phyloP scores from a whole-genome alignment of 2,113 vertebrate genomes.

The Thalassoma bifasciatum region DNA sequence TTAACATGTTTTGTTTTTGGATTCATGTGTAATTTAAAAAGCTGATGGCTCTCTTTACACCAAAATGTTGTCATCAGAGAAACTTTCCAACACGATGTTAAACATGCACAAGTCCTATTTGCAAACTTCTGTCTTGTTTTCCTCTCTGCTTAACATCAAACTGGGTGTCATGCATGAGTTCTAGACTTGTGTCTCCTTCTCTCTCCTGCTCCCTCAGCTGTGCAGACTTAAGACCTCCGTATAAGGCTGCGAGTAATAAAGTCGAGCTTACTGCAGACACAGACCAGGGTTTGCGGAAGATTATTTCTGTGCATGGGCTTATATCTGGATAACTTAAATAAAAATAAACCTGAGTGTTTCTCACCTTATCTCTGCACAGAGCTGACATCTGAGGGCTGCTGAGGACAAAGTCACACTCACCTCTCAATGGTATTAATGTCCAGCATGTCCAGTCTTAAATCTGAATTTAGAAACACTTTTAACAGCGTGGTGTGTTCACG shows the following conservation, averaged over 20 bases:
- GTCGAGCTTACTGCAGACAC: not conserved
- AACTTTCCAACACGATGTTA: no score
- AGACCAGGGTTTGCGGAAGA: not conserved
- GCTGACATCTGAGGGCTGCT: not conserved
- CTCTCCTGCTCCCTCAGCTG: conserved; percentile 29
- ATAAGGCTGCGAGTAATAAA: conserved; percentile 42
- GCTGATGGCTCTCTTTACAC: no score
- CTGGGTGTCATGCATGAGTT: conserved; percentile 23
- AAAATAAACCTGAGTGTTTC: no score
- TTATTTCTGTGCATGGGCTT: not conserved
- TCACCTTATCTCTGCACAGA: not conserved
- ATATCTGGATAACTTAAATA: not conserved
- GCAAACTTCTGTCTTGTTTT: no score
- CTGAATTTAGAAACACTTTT: conserved; percentile 9
- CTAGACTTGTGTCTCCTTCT: conserved; percentile 56
- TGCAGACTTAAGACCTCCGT: conserved; percentile 33
- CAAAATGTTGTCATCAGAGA: no score
- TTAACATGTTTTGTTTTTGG: no score
- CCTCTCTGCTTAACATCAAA: no score
- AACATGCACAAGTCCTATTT: no score
- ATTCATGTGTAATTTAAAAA: no score
- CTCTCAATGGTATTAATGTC: not conserved
- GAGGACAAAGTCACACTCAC: not conserved
- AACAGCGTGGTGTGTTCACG: not conserved
- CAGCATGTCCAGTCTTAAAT: not conserved